Evolutionary conservation across 2,888 invertebrate genomes (phyloP).

Genomic region (Tricholauxania praeusta): DNA sequence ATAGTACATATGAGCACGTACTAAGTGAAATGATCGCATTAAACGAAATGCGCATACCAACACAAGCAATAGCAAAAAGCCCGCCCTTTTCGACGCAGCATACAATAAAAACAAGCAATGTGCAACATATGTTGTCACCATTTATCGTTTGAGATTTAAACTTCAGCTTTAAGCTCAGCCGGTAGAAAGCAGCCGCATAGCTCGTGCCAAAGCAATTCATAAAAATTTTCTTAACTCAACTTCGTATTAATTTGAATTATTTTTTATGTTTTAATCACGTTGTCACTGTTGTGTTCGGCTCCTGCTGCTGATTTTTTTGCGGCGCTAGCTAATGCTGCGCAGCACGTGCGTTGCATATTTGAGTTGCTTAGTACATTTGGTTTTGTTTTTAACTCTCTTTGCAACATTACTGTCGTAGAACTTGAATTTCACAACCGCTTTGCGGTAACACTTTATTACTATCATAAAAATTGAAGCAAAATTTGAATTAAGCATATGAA

Average conservation of each 20-base stretch:
- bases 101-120: too few relatives aligned
- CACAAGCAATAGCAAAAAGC: too few relatives aligned
- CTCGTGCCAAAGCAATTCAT: conserved; percentile 15
- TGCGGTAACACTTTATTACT: conserved; percentile 8
- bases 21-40: too few relatives aligned
- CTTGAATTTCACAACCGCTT: conserved; percentile 19
- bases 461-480: conserved; percentile 18
- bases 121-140: too few relatives aligned
- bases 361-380: neutral
- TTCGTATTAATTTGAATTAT: conserved; percentile 22
- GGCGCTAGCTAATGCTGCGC: neutral
- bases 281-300: neutral
- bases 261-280: conserved; percentile 30
- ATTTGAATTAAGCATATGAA: neutral
- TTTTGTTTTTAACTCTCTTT: neutral
- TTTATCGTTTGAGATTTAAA: too few relatives aligned
- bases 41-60: too few relatives aligned
- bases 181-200: neutral
- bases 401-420: neutral
- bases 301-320: neutral
- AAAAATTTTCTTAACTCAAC: conserved; percentile 8
- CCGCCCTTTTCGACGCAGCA: too few relatives aligned
- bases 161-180: neutral
- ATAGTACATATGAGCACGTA: too few relatives aligned
- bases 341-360: conserved; percentile 4